phyloP scores from a whole-genome alignment of 2,113 vertebrate species.

The Hypanus sabinus region DNA sequence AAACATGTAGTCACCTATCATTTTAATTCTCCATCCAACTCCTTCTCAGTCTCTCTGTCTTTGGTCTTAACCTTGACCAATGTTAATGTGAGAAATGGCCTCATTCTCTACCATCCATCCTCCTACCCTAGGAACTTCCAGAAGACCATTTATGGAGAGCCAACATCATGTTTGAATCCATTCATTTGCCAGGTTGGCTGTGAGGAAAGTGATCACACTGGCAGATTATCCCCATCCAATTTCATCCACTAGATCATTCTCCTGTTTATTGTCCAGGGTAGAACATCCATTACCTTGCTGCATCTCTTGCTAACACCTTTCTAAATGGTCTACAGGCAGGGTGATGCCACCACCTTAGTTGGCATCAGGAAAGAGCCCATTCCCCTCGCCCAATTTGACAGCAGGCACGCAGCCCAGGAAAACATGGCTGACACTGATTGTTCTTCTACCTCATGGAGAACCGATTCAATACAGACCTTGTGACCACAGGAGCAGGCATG shows the following conservation, averaged over 20 bases:
- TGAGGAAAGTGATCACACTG: no score
- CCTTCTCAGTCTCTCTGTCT: no score
- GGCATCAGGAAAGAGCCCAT: neutral
- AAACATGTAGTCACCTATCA: no score
- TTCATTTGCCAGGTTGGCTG: neutral
- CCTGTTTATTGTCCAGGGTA: neutral
- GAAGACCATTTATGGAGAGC: neutral
- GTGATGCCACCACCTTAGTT: neutral
- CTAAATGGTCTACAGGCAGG: neutral
- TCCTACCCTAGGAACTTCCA: neutral
- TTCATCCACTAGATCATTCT: neutral
- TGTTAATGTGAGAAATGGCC: no score
- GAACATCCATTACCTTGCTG: neutral
- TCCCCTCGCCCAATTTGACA: neutral
- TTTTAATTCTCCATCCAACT: no score
- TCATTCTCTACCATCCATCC: no score
- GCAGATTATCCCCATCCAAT: neutral
- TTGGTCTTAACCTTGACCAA: no score
- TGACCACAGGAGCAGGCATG: no score
- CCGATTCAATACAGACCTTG: neutral
- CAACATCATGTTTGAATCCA: neutral
- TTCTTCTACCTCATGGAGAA: neutral
- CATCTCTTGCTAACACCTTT: neutral
- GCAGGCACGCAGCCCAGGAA: neutral
- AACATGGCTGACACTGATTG: neutral